phyloP scores from a whole-genome alignment of 2,113 vertebrate species.

The Carassius auratus region DNA sequence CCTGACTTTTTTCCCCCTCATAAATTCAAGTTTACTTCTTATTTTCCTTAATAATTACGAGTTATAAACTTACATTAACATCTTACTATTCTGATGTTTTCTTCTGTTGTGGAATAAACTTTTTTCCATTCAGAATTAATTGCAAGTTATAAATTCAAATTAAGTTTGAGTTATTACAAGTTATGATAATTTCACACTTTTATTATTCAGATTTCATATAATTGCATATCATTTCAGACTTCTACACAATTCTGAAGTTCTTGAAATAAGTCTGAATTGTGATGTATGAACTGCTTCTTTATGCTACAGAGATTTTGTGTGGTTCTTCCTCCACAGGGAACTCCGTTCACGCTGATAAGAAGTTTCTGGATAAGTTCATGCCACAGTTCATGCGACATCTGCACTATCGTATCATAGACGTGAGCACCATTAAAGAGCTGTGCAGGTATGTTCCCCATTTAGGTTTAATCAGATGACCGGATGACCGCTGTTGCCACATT shows the following conservation, averaged over 20 bases:
- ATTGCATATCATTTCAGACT: too few relatives aligned
- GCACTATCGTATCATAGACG: conserved; percentile 89
- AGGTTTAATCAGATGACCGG: background rate
- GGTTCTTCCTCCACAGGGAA: conserved; percentile 67
- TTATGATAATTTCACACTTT: too few relatives aligned
- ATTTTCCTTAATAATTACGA: too few relatives aligned
- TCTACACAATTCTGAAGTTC: background rate
- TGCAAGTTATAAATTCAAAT: too few relatives aligned
- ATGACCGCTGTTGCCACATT: background rate
- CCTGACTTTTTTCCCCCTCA: too few relatives aligned
- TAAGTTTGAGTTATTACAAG: too few relatives aligned
- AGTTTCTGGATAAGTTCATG: conserved; percentile 97
- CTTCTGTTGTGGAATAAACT: too few relatives aligned
- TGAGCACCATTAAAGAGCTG: conserved; percentile 97
- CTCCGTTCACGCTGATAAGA: conserved; percentile 85
- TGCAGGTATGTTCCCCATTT: conserved; percentile 79
- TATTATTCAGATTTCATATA: too few relatives aligned
- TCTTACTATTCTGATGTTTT: too few relatives aligned
- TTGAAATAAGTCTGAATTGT: background rate
- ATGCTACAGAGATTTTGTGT: background rate
- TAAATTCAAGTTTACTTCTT: too few relatives aligned
- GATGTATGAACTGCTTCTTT: background rate
- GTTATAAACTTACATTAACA: background rate
- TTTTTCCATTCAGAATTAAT: too few relatives aligned
- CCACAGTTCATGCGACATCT: conserved; percentile 90